These are phyloP conservation scores for Trachurus trachurus DNA, from an alignment of 2,797 vertebrate genomes.

Conservation along the genomic window DNA sequence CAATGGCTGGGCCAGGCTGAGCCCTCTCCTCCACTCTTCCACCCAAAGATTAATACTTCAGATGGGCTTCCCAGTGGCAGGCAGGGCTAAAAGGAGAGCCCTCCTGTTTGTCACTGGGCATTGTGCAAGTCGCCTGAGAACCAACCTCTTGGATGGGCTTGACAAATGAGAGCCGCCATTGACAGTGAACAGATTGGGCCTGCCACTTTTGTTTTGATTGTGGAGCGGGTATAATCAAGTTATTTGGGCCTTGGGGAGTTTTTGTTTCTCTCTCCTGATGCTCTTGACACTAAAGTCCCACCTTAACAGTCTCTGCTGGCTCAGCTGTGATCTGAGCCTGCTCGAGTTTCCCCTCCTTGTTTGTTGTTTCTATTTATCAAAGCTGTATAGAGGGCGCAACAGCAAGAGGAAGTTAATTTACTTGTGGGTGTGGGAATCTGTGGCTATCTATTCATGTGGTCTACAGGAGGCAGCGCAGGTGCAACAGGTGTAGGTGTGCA, in stretches of 20 bases:
- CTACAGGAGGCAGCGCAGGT: slow-evolving; percentile 71
- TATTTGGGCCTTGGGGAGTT: slow-evolving; percentile 79
- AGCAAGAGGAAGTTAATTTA: slow-evolving; percentile 73
- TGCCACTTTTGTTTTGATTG: slow-evolving; percentile 87
- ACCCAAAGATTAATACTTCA: slow-evolving; percentile 90
- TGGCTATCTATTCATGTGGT: slow-evolving; percentile 66
- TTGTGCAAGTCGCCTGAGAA: slow-evolving; percentile 87
- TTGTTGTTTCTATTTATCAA: slow-evolving; percentile 75
- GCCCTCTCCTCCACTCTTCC: slow-evolving; percentile 86
- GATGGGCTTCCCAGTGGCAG: slow-evolving; percentile 87
- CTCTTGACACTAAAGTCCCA: slow-evolving; percentile 82
- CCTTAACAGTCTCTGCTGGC: slow-evolving; percentile 70
- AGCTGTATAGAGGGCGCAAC: slow-evolving; percentile 57
- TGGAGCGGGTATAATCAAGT: slow-evolving; percentile 85
- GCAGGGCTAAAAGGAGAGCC: slow-evolving; percentile 87
- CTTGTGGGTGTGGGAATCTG: slow-evolving; percentile 79
- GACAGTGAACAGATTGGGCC: slow-evolving; percentile 86
- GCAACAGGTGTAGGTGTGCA: slow-evolving; percentile 81
- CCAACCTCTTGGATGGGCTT: slow-evolving; percentile 86
- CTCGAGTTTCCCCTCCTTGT: slow-evolving; percentile 73
- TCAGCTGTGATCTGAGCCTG: slow-evolving; percentile 71
- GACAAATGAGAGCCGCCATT: slow-evolving; percentile 86
- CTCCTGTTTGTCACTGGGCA: slow-evolving; percentile 87
- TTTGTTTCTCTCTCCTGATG: slow-evolving; percentile 77
- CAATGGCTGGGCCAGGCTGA: slow-evolving; percentile 85